Evolutionary conservation across 2,797 vertebrate genomes (phyloP).

Genomic region (Aulostomus chinensis): DNA sequence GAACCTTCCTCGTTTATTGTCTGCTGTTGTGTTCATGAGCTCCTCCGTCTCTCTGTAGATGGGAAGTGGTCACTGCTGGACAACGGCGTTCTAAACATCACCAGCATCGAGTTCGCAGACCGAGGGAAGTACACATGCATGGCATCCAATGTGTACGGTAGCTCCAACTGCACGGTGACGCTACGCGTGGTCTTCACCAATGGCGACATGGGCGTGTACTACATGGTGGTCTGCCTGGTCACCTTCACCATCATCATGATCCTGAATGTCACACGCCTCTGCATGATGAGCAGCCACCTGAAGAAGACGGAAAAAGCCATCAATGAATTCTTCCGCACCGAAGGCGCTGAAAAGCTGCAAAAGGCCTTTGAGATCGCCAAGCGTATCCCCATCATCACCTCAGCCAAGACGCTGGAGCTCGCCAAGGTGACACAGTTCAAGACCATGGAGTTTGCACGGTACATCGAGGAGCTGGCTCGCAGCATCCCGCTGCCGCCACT

Average conservation of each 20-base stretch:
- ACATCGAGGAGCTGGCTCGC: slow-evolving; percentile 95
- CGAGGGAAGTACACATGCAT: slow-evolving; percentile 96
- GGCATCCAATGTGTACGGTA: slow-evolving; percentile 86
- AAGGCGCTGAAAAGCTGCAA: slow-evolving; percentile 97
- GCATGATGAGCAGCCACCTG: slow-evolving; percentile 99
- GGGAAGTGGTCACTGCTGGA: slow-evolving; percentile 91
- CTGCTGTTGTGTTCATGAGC: no score
- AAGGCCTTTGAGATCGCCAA: slow-evolving; percentile 99
- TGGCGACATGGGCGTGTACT: slow-evolving; percentile 97
- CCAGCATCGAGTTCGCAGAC: slow-evolving; percentile 90
- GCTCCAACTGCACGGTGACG: slow-evolving; percentile 91
- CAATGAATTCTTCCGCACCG: slow-evolving; percentile 98
- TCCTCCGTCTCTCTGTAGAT: slow-evolving; percentile 54
- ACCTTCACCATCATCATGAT: slow-evolving; percentile 97
- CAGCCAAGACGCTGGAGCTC: slow-evolving; percentile 96
- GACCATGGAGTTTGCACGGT: slow-evolving; percentile 98
- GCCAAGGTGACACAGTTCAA: slow-evolving; percentile 99
- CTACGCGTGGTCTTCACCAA: slow-evolving; percentile 92
- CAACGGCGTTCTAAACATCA: slow-evolving; percentile 90
- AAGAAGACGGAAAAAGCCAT: slow-evolving; percentile 99
- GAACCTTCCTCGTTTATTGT: no score
- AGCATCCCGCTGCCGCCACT: slow-evolving; percentile 98
- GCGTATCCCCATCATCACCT: slow-evolving; percentile 97
- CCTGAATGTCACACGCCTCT: slow-evolving; percentile 93
- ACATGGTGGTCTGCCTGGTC: slow-evolving; percentile 96